phyloP scores from a whole-genome alignment of 2,113 vertebrate genomes.

The Hipposideros armiger region DNA sequence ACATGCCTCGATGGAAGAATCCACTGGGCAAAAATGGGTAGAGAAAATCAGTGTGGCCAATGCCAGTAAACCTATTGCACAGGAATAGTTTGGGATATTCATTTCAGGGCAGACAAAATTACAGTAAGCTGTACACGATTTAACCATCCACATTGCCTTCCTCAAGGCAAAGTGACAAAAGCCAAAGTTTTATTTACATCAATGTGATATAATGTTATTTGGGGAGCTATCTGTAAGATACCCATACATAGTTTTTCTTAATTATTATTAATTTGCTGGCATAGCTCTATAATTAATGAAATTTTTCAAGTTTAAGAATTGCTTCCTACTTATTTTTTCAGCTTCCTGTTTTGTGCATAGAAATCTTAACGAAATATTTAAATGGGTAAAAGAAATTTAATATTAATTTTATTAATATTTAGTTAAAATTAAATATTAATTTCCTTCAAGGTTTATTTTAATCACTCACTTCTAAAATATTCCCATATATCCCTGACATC shows the following conservation, averaged over 20 bases:
- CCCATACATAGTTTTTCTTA: slow-evolving; percentile 67
- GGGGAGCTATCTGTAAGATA: slow-evolving; percentile 79
- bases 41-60: slow-evolving; percentile 77
- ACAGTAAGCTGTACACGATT: slow-evolving; percentile 73
- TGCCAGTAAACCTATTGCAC: slow-evolving; percentile 55
- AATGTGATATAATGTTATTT: slow-evolving; percentile 68
- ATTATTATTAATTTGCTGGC: slow-evolving; percentile 51
- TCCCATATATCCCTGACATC: background rate
- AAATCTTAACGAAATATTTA: slow-evolving; percentile 1
- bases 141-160: slow-evolving; percentile 63
- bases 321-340: background rate
- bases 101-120: slow-evolving; percentile 65
- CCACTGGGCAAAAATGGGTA: slow-evolving; percentile 59
- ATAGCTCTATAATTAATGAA: slow-evolving; percentile 63
- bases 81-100: slow-evolving; percentile 79
- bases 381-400: background rate
- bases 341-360: background rate
- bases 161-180: slow-evolving; percentile 74
- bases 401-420: too few species aligned
- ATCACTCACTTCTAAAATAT: background rate
- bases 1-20: background rate
- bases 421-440: background rate
- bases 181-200: slow-evolving; percentile 82
- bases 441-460: slow-evolving; percentile 21
- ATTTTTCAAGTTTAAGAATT: slow-evolving; percentile 34